Evolutionary conservation across 2,113 vertebrate species (phyloP).

Genomic region (Vidua chalybeata): DNA sequence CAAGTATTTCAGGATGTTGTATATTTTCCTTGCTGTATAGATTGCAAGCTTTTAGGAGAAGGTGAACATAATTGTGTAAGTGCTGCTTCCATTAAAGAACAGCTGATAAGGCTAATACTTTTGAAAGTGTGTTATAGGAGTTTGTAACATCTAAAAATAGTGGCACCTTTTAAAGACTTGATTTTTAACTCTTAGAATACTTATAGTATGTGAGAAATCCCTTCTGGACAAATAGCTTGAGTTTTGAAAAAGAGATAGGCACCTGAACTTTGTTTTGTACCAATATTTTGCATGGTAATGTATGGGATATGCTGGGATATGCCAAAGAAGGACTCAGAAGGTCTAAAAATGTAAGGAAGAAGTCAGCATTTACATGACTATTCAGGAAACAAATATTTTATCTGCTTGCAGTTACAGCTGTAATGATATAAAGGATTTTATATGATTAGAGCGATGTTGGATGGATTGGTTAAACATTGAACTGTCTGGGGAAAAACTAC

Average conservation of each 20-base stretch:
- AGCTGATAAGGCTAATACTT: slow-evolving; percentile 53
- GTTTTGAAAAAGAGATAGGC: background rate
- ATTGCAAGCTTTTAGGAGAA: slow-evolving; percentile 50
- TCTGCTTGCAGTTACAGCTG: background rate
- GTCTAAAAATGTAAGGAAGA: background rate
- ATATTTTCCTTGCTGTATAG: background rate
- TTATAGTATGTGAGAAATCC: background rate
- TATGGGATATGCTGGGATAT: background rate
- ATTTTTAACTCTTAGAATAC: slow-evolving; percentile 15
- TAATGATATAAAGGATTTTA: background rate
- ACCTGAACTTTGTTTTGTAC: background rate
- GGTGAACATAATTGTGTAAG: slow-evolving; percentile 20
- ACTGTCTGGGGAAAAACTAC: background rate
- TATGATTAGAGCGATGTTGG: background rate
- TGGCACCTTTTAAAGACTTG: background rate
- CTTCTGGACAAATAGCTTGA: background rate
- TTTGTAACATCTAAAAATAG: slow-evolving; percentile 42
- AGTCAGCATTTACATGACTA: background rate
- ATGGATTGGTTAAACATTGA: background rate
- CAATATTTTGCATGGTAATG: background rate
- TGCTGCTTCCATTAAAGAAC: slow-evolving; percentile 58
- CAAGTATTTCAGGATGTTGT: background rate
- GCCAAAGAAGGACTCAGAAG: background rate
- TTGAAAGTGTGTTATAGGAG: slow-evolving; percentile 18
- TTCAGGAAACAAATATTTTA: background rate